phyloP scores from a whole-genome alignment of 2,113 vertebrate genomes.

The human (Homo sapiens) region GRCh38 chrX:115571501-115572000 shows the following conservation, averaged over 20 bases:
- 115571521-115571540: too few species aligned
- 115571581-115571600: not conserved
- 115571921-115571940: constrained; percentile 39
- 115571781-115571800: constrained; percentile 26
- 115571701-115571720: not conserved
- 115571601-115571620: constrained; percentile 36
- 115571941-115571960: constrained; percentile 51
- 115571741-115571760: constrained; percentile 42
- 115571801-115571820: not conserved
- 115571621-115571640: constrained; percentile 27
- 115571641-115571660: constrained; percentile 11
- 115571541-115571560: too few species aligned
- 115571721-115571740: not conserved
- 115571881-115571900: constrained; percentile 40
- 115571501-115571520: too few species aligned
- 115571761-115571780: constrained; percentile 18
- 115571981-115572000: constrained; percentile 44
- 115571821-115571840: constrained; percentile 26
- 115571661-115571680: constrained; percentile 27
- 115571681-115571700: constrained; percentile 36
- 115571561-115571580: too few species aligned
- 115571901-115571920: constrained; percentile 57
- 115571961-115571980: constrained; percentile 41
- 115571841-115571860: constrained; percentile 36
- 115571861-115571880: constrained; percentile 25